Base-by-base conservation (phyloP, 2,113 vertebrate species). In the Actinemys pallida region DNA sequence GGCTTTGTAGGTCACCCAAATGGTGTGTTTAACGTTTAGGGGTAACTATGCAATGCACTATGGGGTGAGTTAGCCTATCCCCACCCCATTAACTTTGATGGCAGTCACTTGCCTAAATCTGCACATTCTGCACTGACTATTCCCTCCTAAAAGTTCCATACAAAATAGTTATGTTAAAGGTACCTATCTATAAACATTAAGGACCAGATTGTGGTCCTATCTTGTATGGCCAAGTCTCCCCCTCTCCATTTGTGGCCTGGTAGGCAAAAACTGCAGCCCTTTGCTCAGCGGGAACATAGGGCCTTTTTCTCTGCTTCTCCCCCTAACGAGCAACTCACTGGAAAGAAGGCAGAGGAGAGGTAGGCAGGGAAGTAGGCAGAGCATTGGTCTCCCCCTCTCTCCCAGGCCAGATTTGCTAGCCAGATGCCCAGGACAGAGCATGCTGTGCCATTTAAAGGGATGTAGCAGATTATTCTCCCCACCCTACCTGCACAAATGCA, bases 321-420 rank as follows among this genome's bases (percentile, higher is more conserved):
- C 1, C 0, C 29, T 45, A 29, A 3, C 54, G 3, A 39, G 29
- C 35, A 72, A 72, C 29, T 78, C 31, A 86, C 5, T 53, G 4
- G 5, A 90, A 17, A 91, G 13, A 2, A 1, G 22, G 22, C 39
- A 72, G 9, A 2, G 29, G 62, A 69, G 31, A 35, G 12, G 27
- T 12, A 22, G 54, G 20, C 5, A 27, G 57, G 86, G 72, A 22
- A 65, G 10, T 45, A 95, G 59, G n/a, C 0, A 25, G 31, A 89
- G 14, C 3, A 35, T 2, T 65, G 62, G 62, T 65, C 14, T 35
- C 11, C 27, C 27, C 56, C 56, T 57, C 3, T 7, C 59, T 8
- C 8, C 54, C 53, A 31, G 5, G n/a, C 1, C 42, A 84, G 11
- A 6, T 85, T 92, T 86, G 75, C 76, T 42, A 89, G 59, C 3